Conservation (phyloP, 1,140 invertebrate genomes). For the Drosophila kepulauana region DNA sequence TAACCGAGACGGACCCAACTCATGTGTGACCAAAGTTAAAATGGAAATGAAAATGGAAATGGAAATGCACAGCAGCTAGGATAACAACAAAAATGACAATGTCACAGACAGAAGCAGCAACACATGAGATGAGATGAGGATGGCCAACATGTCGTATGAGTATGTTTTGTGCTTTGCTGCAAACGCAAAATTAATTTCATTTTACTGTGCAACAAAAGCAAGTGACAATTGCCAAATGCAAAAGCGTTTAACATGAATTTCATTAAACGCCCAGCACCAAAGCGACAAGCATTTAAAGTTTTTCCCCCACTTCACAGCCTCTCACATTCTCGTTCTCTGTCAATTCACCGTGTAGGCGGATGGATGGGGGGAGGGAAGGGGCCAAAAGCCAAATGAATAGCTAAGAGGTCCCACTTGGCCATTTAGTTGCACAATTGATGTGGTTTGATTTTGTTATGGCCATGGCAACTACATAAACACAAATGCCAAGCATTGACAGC, state of each 20-base stretch:
- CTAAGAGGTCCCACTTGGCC: constrained; percentile 81
- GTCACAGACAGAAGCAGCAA: constrained; percentile 56
- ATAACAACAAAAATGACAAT: constrained; percentile 65
- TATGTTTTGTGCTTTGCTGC: constrained; percentile 62
- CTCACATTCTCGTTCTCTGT: background rate
- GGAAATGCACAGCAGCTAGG: constrained; percentile 22
- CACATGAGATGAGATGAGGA: background rate
- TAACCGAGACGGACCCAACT: constrained; percentile 75
- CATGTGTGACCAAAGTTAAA: constrained; percentile 80
- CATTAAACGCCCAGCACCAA: constrained; percentile 53
- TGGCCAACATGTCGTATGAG: constrained; percentile 71
- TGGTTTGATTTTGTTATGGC: constrained; percentile 81
- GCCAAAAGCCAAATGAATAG: constrained; percentile 71
- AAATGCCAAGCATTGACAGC: constrained; percentile 57
- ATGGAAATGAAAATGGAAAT: constrained; percentile 63
- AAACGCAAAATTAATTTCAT: constrained; percentile 82
- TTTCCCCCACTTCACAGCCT: no score
- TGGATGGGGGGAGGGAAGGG: background rate
- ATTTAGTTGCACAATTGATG: constrained; percentile 82
- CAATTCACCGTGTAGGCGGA: constrained; percentile 17
- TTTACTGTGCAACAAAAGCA: constrained; percentile 57
- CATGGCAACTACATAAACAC: constrained; percentile 74
- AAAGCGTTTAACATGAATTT: constrained; percentile 77
- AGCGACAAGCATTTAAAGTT: constrained; percentile 58
- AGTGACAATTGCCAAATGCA: constrained; percentile 76